These are phyloP conservation scores for Zeugodacus cucurbitae DNA, from an alignment of 1,140 invertebrate species.

Conservation along the genomic window DNA sequence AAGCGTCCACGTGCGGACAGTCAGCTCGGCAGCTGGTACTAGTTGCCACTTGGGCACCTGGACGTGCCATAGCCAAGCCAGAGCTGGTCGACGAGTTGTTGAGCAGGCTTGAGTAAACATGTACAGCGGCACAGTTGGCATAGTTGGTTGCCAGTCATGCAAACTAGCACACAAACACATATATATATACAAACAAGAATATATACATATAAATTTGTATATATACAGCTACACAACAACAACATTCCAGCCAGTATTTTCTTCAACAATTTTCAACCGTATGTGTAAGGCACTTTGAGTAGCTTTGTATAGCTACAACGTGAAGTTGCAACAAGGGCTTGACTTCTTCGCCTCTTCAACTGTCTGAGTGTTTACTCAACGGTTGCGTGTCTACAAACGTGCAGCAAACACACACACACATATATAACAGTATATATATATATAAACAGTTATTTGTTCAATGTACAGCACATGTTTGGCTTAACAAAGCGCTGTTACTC, in stretches of 20 bases:
- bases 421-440: not conserved
- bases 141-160: too few relatives aligned
- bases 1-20: not conserved
- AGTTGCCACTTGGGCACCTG: not conserved
- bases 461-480: not conserved
- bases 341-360: not conserved
- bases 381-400: not conserved
- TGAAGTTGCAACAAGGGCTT: not conserved
- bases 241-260: not conserved
- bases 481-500: not conserved
- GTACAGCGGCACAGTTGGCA: not conserved
- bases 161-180: not conserved
- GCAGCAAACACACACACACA: not conserved
- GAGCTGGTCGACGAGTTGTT: not conserved
- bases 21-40: not conserved
- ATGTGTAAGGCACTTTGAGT: not conserved
- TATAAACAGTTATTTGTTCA: not conserved
- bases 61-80: not conserved
- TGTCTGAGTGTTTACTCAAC: slow-evolving; percentile 9
- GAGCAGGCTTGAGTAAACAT: not conserved
- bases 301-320: not conserved
- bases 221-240: not conserved
- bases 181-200: not conserved
- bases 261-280: not conserved
- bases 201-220: not conserved